These are phyloP conservation scores for Stictocephala bisonia DNA, from an alignment of 2,888 invertebrate species.

Conservation along the genomic window DNA sequence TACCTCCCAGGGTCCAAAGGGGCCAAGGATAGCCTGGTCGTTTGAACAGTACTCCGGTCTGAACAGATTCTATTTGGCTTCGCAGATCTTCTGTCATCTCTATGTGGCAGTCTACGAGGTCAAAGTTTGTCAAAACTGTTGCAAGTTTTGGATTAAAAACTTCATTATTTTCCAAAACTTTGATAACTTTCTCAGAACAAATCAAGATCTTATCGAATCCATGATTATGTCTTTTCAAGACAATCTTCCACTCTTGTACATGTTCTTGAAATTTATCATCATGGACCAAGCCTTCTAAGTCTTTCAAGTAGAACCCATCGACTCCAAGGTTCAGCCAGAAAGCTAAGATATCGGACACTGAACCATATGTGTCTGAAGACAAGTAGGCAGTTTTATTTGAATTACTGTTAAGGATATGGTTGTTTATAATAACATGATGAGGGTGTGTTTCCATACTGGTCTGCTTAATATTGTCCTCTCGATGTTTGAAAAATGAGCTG, in stretches of 20 bases:
- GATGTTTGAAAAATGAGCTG: slow-evolving; percentile 48
- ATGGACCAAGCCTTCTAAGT: slow-evolving; percentile 74
- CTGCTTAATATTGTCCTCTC: slow-evolving; percentile 21
- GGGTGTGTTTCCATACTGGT: background rate
- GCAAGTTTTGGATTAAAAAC: slow-evolving; percentile 61
- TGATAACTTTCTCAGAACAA: slow-evolving; percentile 71
- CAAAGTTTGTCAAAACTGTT: slow-evolving; percentile 72
- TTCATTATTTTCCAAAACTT: slow-evolving; percentile 65
- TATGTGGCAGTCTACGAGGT: slow-evolving; percentile 78
- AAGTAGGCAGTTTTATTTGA: slow-evolving; percentile 41
- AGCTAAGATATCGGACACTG: slow-evolving; percentile 30
- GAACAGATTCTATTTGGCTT: slow-evolving; percentile 69
- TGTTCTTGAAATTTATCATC: slow-evolving; percentile 71
- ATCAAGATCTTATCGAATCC: slow-evolving; percentile 75
- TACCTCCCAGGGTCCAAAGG: slow-evolving; percentile 82
- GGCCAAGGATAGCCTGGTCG: slow-evolving; percentile 79
- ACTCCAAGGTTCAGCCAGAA: slow-evolving; percentile 82
- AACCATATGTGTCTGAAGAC: slow-evolving; percentile 65
- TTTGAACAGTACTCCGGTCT: slow-evolving; percentile 71
- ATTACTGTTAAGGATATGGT: slow-evolving; percentile 52
- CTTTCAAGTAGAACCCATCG: slow-evolving; percentile 91
- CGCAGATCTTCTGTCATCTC: slow-evolving; percentile 65
- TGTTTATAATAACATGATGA: slow-evolving; percentile 53
- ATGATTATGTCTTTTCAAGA: slow-evolving; percentile 64
- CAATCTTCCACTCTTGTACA: slow-evolving; percentile 76